phyloP scores from a whole-genome alignment of 1,140 invertebrate genomes.

The Globodera rostochiensis region DNA sequence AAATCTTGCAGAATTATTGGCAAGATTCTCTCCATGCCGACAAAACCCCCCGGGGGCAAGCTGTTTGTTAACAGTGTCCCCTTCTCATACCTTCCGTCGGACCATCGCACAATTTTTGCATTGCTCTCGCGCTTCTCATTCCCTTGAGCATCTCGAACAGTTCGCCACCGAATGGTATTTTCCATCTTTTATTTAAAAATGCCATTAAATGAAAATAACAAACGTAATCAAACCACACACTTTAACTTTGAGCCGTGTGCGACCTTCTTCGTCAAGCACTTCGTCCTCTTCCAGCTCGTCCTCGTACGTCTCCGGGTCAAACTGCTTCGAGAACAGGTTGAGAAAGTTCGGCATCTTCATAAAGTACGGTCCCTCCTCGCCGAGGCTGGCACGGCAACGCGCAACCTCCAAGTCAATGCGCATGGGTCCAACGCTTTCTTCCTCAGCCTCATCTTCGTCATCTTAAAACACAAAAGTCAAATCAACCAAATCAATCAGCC shows the following conservation, averaged over 20 bases:
- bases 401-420: constrained; percentile 51
- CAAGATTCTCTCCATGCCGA: no score
- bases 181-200: constrained; percentile 73
- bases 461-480: neutral
- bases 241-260: constrained; percentile 70
- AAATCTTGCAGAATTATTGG: no score
- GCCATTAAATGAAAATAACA: constrained; percentile 6
- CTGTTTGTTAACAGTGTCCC: no score
- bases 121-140: constrained; percentile 80
- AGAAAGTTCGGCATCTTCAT: constrained; percentile 63
- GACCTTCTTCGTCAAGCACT: constrained; percentile 86
- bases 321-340: constrained; percentile 74
- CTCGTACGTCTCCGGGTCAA: constrained; percentile 91
- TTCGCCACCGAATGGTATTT: constrained; percentile 96
- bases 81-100: constrained; percentile 77
- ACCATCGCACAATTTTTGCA: constrained; percentile 91
- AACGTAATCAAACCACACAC: constrained; percentile 50
- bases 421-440: constrained; percentile 28
- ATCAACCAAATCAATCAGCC: no score
- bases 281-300: constrained; percentile 96
- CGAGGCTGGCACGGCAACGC: constrained; percentile 40
- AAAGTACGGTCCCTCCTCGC: constrained; percentile 48
- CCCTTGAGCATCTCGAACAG: constrained; percentile 67
- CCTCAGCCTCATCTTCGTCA: constrained; percentile 21
- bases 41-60: no score